These are phyloP conservation scores for Ceyx melanurus DNA, from an alignment of 2,113 vertebrate species.

Conservation along the genomic window DNA sequence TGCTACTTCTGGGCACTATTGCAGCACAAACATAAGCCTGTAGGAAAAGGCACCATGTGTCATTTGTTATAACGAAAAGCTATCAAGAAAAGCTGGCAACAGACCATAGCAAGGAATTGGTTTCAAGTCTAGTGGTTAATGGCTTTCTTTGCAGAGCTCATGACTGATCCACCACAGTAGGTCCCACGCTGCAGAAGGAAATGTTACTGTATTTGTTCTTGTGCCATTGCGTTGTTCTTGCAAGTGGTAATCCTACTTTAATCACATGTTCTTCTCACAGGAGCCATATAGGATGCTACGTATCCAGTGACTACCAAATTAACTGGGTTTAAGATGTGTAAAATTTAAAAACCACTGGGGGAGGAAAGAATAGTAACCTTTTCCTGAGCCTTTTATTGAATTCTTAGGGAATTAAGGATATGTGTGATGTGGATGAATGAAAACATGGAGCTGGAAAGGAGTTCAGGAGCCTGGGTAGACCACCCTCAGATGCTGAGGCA, in stretches of 20 bases:
- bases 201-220: background rate
- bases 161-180: background rate
- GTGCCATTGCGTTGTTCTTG: background rate
- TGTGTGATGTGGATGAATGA: background rate
- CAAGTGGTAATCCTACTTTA: slow-evolving; percentile 25
- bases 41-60: background rate
- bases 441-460: background rate
- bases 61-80: background rate
- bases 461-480: background rate
- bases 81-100: background rate
- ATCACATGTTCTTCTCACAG: background rate
- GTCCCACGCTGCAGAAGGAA: background rate
- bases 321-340: background rate
- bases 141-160: background rate
- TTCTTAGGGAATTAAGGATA: background rate
- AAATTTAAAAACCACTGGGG: background rate
- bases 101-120: background rate
- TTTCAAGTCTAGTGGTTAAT: background rate
- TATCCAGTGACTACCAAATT: background rate
- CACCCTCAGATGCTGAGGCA: background rate
- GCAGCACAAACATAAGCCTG: background rate
- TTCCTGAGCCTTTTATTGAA: background rate
- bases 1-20: background rate
- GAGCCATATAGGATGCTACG: background rate
- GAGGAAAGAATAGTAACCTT: slow-evolving; percentile 3